A percentile compares a stretch with the other conserved stretches of the same genome.
These are phyloP conservation scores for Emmelina monodactyla DNA, from an alignment of 2,888 invertebrate species.

Conservation along the genomic window DNA sequence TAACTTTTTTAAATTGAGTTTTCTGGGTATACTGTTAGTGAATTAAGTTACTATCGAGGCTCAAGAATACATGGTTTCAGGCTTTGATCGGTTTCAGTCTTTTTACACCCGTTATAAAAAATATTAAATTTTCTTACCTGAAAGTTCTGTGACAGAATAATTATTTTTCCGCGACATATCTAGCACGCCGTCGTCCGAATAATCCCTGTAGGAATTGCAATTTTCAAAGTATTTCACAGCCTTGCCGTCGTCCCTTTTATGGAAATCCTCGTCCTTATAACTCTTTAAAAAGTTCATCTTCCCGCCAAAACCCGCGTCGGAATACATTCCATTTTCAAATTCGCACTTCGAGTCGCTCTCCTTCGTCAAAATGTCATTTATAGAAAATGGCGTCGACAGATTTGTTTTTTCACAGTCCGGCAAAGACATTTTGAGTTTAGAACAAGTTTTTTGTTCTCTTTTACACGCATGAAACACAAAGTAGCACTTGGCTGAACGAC, in stretches of 20 bases:
- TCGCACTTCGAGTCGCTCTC: constrained; percentile 54
- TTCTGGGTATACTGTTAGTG: too few species aligned
- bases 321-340: constrained; percentile 49
- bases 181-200: constrained; percentile 47
- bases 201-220: constrained; percentile 41
- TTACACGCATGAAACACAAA: constrained; percentile 37
- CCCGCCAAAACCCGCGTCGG: constrained; percentile 40
- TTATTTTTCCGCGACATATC: constrained; percentile 59
- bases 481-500: constrained; percentile 24
- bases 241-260: constrained; percentile 46
- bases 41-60: too few species aligned
- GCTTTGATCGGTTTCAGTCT: too few species aligned
- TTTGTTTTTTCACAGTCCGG: constrained; percentile 52
- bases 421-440: constrained; percentile 37
- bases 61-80: too few species aligned
- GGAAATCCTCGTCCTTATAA: constrained; percentile 30
- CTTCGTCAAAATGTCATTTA: constrained; percentile 75
- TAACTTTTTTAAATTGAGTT: too few species aligned
- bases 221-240: constrained; percentile 51
- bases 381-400: constrained; percentile 73
- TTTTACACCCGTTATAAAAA: too few species aligned
- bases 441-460: too few species aligned
- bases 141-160: constrained; percentile 53
- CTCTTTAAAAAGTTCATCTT: constrained; percentile 40
- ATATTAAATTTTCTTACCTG: constrained; percentile 31